Base-by-base conservation (phyloP, 2,797 vertebrate species). In the Peromyscus melanophrys region DNA sequence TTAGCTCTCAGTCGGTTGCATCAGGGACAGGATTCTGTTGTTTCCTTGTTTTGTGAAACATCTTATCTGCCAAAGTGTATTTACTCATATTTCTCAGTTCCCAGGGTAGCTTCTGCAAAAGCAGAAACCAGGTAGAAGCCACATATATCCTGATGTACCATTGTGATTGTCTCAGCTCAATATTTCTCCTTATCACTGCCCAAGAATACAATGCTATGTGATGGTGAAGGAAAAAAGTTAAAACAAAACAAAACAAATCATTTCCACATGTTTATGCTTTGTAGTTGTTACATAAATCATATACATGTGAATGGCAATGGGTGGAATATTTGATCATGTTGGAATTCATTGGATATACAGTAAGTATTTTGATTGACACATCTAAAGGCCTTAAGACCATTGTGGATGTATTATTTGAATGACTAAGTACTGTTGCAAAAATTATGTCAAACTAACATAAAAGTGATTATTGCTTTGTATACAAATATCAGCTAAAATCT, bases 331-430 rank as follows among this genome's bases (percentile, higher is more conserved):
- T 23, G 76, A 34, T 52, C 63, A 11, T 77, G 59, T 12, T 65
- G 75, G 69, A 81, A 71, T 17, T 83, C 19, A 76, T 78, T 83
- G 63, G 23, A 92, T 82, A 87, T 17, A 81, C 80, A 96, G 88
- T 77, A 37, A 55, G 3, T 94, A 87, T 71, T 82, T 89, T 80
- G 7, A 67, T 11, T 55, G 19, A 61, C 10, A 25, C 1, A 77
- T 31, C 61, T 67, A 63, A 67, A 37, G 21, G 4, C 34, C 52
- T 96, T 89, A 27, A 83, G 69, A 43, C 40, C 34, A 6, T 90
- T 57, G 17, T 57, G 5, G 25, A 82, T 90, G 21, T 27, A 77
- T 25, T 96, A 57, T 78, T 78, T 93, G 71, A 73, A 37, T 90
- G 17, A 49, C 25, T 59, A 14, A 63, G 31, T 67, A 89, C 67